A percentile compares a stretch with the other conserved stretches of the same genome.
Evolutionary conservation across 2,113 vertebrate genomes (phyloP).

Genomic region (Forbesichthys papilliferus): DNA sequence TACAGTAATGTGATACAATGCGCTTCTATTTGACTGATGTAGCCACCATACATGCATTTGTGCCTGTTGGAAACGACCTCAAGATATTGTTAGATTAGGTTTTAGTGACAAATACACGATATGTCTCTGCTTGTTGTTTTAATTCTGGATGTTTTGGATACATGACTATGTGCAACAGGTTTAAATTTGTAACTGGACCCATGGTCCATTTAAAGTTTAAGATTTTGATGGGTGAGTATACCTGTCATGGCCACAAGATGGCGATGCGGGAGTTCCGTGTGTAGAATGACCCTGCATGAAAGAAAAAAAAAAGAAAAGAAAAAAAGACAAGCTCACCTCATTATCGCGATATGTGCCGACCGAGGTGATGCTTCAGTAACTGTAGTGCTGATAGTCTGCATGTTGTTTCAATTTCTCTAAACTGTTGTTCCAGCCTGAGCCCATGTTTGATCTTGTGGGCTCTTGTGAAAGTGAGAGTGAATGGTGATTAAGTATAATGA

Average conservation of each 20-base stretch:
- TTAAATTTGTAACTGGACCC: background rate
- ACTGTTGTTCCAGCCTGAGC: slow-evolving; percentile 61
- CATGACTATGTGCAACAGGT: slow-evolving; percentile 35
- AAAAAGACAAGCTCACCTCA: slow-evolving; percentile 45
- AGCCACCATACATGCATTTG: background rate
- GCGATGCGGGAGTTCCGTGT: slow-evolving; percentile 40
- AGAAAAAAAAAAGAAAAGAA: background rate
- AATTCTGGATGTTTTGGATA: slow-evolving; percentile 29
- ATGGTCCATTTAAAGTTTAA: background rate
- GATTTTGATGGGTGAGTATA: slow-evolving; percentile 20
- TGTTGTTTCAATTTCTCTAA: slow-evolving; percentile 69
- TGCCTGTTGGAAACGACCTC: slow-evolving; percentile 32
- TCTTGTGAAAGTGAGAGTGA: slow-evolving; percentile 75
- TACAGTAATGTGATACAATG: slow-evolving; percentile 8
- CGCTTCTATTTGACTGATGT: slow-evolving; percentile 30
- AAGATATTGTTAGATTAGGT: slow-evolving; percentile 5
- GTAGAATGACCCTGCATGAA: background rate
- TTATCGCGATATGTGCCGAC: slow-evolving; percentile 61
- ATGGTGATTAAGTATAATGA: slow-evolving; percentile 72
- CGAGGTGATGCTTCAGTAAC: slow-evolving; percentile 69
- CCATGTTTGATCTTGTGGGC: slow-evolving; percentile 70
- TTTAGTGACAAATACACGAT: slow-evolving; percentile 6
- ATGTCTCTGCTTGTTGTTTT: slow-evolving; percentile 14
- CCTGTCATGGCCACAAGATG: slow-evolving; percentile 63
- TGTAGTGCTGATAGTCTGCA: slow-evolving; percentile 61